These are phyloP conservation scores for Camponotus floridanus DNA, from an alignment of 1,140 invertebrate genomes.

Conservation along the genomic window DNA sequence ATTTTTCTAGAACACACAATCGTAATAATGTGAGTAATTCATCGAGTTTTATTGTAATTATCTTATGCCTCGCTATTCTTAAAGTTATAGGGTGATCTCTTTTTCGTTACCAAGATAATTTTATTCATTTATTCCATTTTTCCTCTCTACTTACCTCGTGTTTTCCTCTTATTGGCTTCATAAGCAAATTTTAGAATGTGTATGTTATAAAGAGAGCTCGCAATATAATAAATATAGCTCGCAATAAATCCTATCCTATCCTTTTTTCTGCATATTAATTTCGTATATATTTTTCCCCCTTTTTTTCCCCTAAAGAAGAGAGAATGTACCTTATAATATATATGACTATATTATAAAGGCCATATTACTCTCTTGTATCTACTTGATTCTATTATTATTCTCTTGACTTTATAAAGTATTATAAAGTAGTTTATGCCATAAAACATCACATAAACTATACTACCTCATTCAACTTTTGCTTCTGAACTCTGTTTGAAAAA, in stretches of 20 bases:
- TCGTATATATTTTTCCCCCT: neutral
- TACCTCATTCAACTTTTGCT: conserved; percentile 22
- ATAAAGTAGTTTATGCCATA: conserved; percentile 36
- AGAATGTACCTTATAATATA: neutral
- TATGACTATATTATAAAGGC: neutral
- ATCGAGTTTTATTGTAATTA: neutral
- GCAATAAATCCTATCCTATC: no score
- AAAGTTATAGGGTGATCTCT: neutral
- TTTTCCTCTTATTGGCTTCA: neutral
- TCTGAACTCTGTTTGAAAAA: neutral
- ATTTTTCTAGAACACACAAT: neutral
- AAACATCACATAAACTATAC: conserved; percentile 58
- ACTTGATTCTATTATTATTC: conserved; percentile 20
- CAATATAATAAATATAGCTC: no score
- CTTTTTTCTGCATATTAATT: no score
- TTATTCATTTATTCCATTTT: neutral
- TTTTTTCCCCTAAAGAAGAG: neutral
- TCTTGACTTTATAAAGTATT: conserved; percentile 40
- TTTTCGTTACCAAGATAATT: neutral
- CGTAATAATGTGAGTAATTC: neutral
- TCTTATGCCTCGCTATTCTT: neutral
- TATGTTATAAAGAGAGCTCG: no score
- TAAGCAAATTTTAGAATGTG: no score
- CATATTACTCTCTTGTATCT: neutral
- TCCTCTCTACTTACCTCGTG: neutral